Evolutionary conservation across 30 jellyfish, hydroid and myxozoan genomes (phyloP), one percentile per base, ranked within the genome.

Genomic region (Hydra vulgaris): DNA sequence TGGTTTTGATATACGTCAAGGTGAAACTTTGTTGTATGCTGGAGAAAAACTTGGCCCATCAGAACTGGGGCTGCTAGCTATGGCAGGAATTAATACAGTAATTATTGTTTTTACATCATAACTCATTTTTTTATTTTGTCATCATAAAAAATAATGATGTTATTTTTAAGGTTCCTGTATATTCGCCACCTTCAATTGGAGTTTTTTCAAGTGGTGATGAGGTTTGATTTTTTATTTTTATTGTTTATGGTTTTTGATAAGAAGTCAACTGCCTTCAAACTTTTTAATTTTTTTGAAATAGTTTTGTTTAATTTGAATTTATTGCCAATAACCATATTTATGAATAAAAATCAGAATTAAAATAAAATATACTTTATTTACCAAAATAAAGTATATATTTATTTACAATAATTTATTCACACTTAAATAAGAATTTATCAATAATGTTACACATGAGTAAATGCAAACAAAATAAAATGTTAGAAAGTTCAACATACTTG

Each of bases 131-230:
- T 74, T 20, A 74, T 23, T 17, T 22, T 18, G 15, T 71, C 40
- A 16, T 18, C n/a, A 56, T 16, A 56, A n/a, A n/a, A n/a, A n/a
- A n/a, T n/a, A n/a, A n/a, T n/a, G n/a, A 56, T 16, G 71, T 56
- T 56, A 3, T 22, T 66, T 74, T 72, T 40, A 27, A 92, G 98
- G 98, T 87, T 0, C 74, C 82, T 23, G 96, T 92, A 17, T 66
- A 54, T 71, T 82, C 85, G 21, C 88, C 85, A 74, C 99, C 99
- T 0, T 27, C 79, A 0, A 83, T 94, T 0, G 95, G 95, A 22
- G 88, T 94, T 22, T 80, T 94, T 15, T 94, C 99, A 15, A 94
- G 96, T 54, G 99, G 99, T 4, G 85, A 94, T 69, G 99, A 94
- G 95, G 99, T 94, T 8, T 56, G 79, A n/a, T n/a, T n/a, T n/a